phyloP scores from a whole-genome alignment of 2,888 invertebrate species.

The Campoplex capitator region DNA sequence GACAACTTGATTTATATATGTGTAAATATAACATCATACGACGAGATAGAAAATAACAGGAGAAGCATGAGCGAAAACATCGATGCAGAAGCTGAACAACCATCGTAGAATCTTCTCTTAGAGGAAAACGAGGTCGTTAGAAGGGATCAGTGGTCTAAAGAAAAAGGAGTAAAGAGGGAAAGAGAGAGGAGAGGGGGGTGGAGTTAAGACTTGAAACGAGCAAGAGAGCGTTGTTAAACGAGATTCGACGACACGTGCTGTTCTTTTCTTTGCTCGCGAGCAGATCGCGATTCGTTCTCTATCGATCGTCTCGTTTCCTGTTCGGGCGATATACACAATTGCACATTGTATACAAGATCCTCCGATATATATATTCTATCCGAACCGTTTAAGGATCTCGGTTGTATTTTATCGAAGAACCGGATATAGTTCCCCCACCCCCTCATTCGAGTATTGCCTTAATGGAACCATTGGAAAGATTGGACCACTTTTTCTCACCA shows the following conservation, averaged over 20 bases:
- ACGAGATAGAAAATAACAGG: conserved; percentile 27
- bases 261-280: conserved; percentile 24
- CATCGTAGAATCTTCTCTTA: conserved; percentile 45
- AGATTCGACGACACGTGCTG: conserved; percentile 67
- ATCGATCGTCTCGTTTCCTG: conserved; percentile 63
- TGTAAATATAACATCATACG: not conserved
- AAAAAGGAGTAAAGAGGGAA: not conserved
- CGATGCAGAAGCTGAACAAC: conserved; percentile 42
- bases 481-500: conserved; percentile 60
- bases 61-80: conserved; percentile 44
- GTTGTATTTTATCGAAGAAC: conserved; percentile 59
- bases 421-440: conserved; percentile 48
- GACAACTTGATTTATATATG: not conserved
- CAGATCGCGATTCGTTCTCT: conserved; percentile 57
- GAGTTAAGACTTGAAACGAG: conserved; percentile 39
- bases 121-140: conserved; percentile 67
- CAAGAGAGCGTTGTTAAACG: conserved; percentile 60
- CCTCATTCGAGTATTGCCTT: conserved; percentile 24
- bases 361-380: conserved; percentile 9
- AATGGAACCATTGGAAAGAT: conserved; percentile 58
- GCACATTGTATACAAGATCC: conserved; percentile 32
- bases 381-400: conserved; percentile 57
- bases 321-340: conserved; percentile 41
- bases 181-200: not conserved
- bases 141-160: not conserved